Base-by-base conservation (phyloP, 2,888 invertebrate species). In the Acanthosepion pharaonis region DNA sequence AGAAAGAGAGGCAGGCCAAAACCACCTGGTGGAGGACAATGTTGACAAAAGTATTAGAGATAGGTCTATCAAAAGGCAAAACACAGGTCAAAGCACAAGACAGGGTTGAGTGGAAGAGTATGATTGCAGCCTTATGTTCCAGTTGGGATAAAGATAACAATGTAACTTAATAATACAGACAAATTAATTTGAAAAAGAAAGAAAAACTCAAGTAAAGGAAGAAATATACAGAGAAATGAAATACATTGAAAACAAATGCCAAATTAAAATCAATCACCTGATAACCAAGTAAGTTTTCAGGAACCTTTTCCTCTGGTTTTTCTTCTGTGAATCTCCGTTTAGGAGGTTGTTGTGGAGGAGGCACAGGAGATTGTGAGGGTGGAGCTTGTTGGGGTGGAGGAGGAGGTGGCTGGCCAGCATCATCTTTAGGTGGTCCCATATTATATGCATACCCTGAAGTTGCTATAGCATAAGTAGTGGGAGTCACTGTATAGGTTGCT, bases 281-380 rank as follows among this genome's bases (percentile, higher is more conserved):
- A 95, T 97, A 97, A 53, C 97, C 97, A 11, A 97, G 95, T 20
- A 97, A 95, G 95, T 97, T 97, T 92, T 97, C 97, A 59, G 97
- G 96, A 18, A 97, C 95, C 94, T 96, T 97, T 42, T 97, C 97
- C 92, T 97, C 97, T 33, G 96, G 96, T 95, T 97, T 97, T 94
- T 97, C 97, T 94, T 97, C 97, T 15, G 96, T 96, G 94, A 97
- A 97, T 92, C 97, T 95, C 5, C 97, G 95, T 94, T 97, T 96
- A 51, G 94, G 94, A 48, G 94, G 94, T 28, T 93, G 93, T n/a
- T 93, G 93, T 93, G 93, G 93, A n/a, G 93, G 93, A 53, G 78
- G 78, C n/a, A 93, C 93, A 53, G 93, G 93, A 18, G 93, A 93
- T n/a, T 93, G 93, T 51, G 93, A 53, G 20, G 93, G 93, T 53